These are phyloP conservation scores for Atta texana DNA, from an alignment of 1,140 invertebrate genomes.

Conservation along the genomic window DNA sequence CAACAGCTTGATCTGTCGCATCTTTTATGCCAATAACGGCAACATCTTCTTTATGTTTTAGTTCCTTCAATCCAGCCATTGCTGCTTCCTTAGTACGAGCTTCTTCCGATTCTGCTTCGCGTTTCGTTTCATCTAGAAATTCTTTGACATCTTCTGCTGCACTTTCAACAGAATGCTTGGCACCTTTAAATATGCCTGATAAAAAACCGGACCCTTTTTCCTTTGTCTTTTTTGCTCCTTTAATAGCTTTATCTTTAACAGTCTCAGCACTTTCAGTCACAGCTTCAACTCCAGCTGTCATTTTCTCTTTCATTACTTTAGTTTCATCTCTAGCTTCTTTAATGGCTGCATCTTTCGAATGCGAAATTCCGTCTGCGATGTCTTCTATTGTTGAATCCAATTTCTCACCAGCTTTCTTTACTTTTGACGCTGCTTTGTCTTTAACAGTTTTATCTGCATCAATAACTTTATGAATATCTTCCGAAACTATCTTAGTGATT, in stretches of 20 bases:
- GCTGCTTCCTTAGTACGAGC: constrained; percentile 52
- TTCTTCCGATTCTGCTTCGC: not conserved
- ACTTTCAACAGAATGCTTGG: constrained; percentile 79
- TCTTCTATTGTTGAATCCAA: constrained; percentile 46
- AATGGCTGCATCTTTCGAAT: constrained; percentile 19
- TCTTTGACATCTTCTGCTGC: constrained; percentile 80
- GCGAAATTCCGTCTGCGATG: constrained; percentile 31
- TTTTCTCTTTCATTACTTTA: constrained; percentile 37
- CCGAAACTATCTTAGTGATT: constrained; percentile 43
- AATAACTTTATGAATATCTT: constrained; percentile 23
- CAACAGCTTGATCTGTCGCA: constrained; percentile 36
- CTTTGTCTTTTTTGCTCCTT: constrained; percentile 71
- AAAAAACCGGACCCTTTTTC: constrained; percentile 71
- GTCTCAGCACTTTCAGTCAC: not conserved
- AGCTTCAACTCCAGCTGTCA: constrained; percentile 9
- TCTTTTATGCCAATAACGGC: constrained; percentile 8
- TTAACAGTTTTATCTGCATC: constrained; percentile 27
- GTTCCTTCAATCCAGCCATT: constrained; percentile 24
- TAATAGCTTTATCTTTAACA: constrained; percentile 57
- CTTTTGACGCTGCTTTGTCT: not conserved
- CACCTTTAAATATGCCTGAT: constrained; percentile 73
- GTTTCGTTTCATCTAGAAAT: constrained; percentile 77
- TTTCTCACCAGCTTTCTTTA: constrained; percentile 34
- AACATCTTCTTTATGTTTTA: constrained; percentile 25
- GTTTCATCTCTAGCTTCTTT: constrained; percentile 63